Conservation (phyloP, 2,888 invertebrate genomes). For the Eucriotettix oculatus region DNA sequence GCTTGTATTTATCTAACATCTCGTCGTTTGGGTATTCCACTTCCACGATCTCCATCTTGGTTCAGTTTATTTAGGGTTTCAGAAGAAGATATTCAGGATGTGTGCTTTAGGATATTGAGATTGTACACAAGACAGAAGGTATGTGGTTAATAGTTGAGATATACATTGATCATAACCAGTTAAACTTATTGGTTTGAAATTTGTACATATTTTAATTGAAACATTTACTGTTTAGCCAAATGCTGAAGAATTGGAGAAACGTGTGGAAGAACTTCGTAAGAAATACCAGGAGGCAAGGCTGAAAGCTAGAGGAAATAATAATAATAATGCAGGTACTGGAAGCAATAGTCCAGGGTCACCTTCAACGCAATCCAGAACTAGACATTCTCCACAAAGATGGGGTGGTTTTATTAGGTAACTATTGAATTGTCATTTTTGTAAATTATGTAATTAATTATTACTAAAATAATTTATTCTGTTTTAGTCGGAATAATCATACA, state of each 20-base stretch:
- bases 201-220: not conserved
- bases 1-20: conserved; percentile 97
- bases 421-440: not conserved
- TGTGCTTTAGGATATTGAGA: conserved; percentile 64
- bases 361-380: conserved; percentile 13
- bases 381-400: conserved; percentile 3
- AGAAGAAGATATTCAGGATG: conserved; percentile 68
- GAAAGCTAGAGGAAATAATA: conserved; percentile 23
- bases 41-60: conserved; percentile 84
- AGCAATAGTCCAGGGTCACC: conserved; percentile 35
- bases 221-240: conserved; percentile 32
- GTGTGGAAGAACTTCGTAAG: conserved; percentile 54
- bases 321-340: conserved; percentile 46
- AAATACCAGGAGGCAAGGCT: conserved; percentile 49
- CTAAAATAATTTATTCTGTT: conserved; percentile 1
- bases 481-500: conserved; percentile 19
- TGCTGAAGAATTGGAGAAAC: conserved; percentile 53
- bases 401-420: conserved; percentile 2
- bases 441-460: not conserved
- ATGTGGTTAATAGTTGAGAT: conserved; percentile 16
- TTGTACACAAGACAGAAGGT: conserved; percentile 74
- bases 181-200: not conserved
- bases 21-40: conserved; percentile 63
- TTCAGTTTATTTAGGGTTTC: conserved; percentile 70
- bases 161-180: too few relatives aligned